phyloP scores from a whole-genome alignment of 2,888 invertebrate genomes.

The Eurytoma californica region DNA sequence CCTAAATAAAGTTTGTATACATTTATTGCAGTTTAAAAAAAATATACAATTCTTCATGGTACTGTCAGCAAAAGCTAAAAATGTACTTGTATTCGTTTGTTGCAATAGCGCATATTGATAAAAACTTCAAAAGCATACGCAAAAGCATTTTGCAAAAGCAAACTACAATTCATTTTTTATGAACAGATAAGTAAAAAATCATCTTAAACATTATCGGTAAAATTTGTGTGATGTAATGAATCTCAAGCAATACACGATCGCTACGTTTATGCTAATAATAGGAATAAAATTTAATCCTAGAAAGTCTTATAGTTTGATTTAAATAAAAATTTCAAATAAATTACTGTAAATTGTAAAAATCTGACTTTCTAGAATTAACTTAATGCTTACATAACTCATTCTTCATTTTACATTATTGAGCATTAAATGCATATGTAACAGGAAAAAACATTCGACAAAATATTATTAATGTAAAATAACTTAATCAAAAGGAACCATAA shows the following conservation, averaged over 20 bases:
- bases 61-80: conserved; percentile 38
- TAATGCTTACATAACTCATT: too few relatives aligned
- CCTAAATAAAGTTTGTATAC: conserved; percentile 42
- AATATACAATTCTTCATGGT: conserved; percentile 44
- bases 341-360: too few relatives aligned
- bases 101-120: conserved; percentile 19
- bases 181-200: conserved; percentile 6
- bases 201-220: conserved; percentile 34
- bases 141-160: conserved; percentile 46
- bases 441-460: background rate
- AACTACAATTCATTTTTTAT: conserved; percentile 22
- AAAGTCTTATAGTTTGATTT: too few relatives aligned
- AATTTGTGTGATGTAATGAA: conserved; percentile 11
- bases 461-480: background rate
- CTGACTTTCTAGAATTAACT: too few relatives aligned
- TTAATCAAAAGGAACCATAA: conserved; percentile 19
- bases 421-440: too few relatives aligned
- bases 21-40: conserved; percentile 43
- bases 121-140: conserved; percentile 32
- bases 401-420: too few relatives aligned
- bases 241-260: conserved; percentile 28
- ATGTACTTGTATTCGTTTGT: conserved; percentile 30
- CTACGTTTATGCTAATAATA: background rate
- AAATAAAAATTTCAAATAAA: too few relatives aligned
- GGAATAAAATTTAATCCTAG: background rate